Base-by-base conservation (phyloP, 37 sponge, comb jelly and placozoan genomes). In the Lycopodina hypogea region DNA sequence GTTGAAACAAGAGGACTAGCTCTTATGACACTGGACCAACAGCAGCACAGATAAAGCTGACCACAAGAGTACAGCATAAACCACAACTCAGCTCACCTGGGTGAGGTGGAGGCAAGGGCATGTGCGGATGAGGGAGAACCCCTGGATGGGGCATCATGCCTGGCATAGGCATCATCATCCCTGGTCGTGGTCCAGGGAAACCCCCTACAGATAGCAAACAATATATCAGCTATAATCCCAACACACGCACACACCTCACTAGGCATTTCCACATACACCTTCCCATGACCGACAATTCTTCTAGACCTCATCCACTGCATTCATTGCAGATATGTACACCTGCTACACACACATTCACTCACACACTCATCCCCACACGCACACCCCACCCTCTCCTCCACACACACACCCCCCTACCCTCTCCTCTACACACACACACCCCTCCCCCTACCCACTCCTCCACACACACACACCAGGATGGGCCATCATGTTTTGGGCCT, bases 401-500 rank as follows among this genome's bases (percentile, higher is more conserved):
- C 8, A 12, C 48, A 45, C 48, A 45, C n/a, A 45, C 4, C 4
- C 48, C 4, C 9, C 9, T 45, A 9, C 9, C 48, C 48, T 9
- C 48, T 45, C 48, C 4, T 12, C 48, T 12, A 45, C 48, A 9
- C 48, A 45, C 48, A 61, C 18, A 37, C 77, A 33, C 19, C 15
- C 21, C 21, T 9, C 26, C 23, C 2, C 9, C 34, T 24, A 52
- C 11, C 3, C 52, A 32, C 32, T n/a, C 29, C 2, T 71, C 2
- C 15, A 70, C 68, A 41, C 37, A 67, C 19, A 30, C 30, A 73
- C 42, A 65, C 55, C 18, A 19, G 52, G 33, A 2, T 63, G n/a
- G 24, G 78, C 82, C 28, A 94, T 92, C 76, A 98, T 86, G 68
- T 89, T 83, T 68, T 96, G 97, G 30, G 99, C 95, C 55, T 98